These are phyloP conservation scores for Schizotus pectinicornis DNA, from an alignment of 2,888 invertebrate species.

Conservation along the genomic window DNA sequence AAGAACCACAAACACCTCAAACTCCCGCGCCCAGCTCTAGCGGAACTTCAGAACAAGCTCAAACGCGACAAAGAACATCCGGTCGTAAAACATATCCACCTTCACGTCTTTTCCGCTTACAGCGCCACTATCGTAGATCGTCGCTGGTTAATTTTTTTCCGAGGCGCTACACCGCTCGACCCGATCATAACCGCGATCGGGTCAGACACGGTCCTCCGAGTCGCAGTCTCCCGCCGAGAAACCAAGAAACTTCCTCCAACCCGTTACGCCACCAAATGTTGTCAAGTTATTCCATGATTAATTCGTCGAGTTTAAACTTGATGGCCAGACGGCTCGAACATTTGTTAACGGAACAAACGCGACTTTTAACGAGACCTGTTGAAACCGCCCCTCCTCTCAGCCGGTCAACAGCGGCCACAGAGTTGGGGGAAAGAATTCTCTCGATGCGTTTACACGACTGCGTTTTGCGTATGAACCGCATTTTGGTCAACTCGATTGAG, in stretches of 20 bases:
- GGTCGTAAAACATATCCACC: constrained; percentile 53
- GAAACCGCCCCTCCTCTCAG: constrained; percentile 19
- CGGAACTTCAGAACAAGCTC: constrained; percentile 20
- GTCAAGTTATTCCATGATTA: constrained; percentile 39
- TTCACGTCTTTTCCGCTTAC: constrained; percentile 46
- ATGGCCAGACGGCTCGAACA: constrained; percentile 44
- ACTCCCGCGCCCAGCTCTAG: constrained; percentile 12
- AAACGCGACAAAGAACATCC: constrained; percentile 35
- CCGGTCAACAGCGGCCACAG: constrained; percentile 35
- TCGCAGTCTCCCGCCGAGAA: constrained; percentile 13
- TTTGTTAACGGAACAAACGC: constrained; percentile 43
- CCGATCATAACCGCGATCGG: constrained; percentile 28
- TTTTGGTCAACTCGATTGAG: constrained; percentile 40
- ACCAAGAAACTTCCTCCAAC: constrained; percentile 9
- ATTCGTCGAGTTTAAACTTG: constrained; percentile 35
- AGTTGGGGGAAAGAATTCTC: constrained; percentile 51
- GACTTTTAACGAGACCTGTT: constrained; percentile 35
- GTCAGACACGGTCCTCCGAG: constrained; percentile 15
- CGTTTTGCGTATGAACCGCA: constrained; percentile 48
- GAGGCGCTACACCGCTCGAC: constrained; percentile 40
- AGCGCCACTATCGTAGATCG: constrained; percentile 47
- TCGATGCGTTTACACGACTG: constrained; percentile 50
- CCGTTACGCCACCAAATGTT: constrained; percentile 20
- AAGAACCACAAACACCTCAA: constrained; percentile 27
- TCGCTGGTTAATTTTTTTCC: constrained; percentile 46